Conservation (phyloP, 2,888 invertebrate genomes). For the Drosophila aldrichi region DNA sequence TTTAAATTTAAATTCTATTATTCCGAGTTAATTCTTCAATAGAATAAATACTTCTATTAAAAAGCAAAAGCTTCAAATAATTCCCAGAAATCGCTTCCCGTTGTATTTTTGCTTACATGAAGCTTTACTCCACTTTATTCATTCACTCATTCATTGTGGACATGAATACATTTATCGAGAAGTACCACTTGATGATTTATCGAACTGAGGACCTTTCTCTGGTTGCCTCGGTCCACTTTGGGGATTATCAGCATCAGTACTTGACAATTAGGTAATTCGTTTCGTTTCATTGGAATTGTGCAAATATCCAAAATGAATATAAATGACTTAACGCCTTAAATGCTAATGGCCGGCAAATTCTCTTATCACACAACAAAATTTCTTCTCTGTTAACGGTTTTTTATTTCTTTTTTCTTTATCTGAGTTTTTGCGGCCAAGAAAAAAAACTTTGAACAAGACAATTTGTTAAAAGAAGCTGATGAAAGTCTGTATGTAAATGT, state of each 20-base stretch:
- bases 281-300: constrained; percentile 10
- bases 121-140: too few species aligned
- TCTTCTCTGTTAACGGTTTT: constrained; percentile 43
- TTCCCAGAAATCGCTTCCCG: background rate
- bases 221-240: constrained; percentile 13
- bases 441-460: constrained; percentile 74
- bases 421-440: constrained; percentile 26
- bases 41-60: background rate
- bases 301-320: constrained; percentile 75
- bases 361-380: constrained; percentile 55
- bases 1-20: background rate
- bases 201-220: constrained; percentile 18
- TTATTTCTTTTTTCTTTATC: constrained; percentile 51
- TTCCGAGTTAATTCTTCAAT: background rate
- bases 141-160: background rate
- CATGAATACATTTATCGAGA: background rate
- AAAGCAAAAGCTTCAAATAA: background rate
- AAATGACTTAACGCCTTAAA: constrained; percentile 81
- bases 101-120: background rate
- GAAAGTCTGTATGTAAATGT: background rate
- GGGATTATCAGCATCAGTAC: constrained; percentile 42
- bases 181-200: constrained; percentile 34
- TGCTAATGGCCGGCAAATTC: constrained; percentile 77
- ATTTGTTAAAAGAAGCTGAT: constrained; percentile 66
- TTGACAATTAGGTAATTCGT: constrained; percentile 43